Base-by-base conservation (phyloP, 2,113 vertebrate genomes). In the Pelvicachromis taeniatus region DNA sequence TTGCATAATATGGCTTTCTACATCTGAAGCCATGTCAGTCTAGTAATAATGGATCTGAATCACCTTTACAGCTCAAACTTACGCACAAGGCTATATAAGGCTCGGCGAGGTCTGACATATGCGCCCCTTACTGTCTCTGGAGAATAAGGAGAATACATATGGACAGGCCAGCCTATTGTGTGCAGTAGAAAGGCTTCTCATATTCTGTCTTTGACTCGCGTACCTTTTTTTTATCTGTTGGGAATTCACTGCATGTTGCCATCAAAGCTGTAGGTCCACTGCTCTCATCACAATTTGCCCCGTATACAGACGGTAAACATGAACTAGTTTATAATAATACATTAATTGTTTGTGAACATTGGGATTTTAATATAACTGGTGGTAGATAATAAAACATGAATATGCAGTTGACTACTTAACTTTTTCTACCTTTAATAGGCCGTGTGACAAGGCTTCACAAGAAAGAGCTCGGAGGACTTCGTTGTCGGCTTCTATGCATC, bases 41-140 rank as follows among this genome's bases (percentile, higher is more conserved):
- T 78, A 33, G 63, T 78, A 56, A 81, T 89, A 82, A 85, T 88
- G 75, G 61, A 85, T 93, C 56, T 87, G 84, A 88, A 91, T 83
- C 84, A 83, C 81, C 61, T 81, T 87, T 68, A 55, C 50, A 87
- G 81, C 82, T 80, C 80, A 77, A 77, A 53, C 78, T 88, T 92
- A 82, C 80, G 78, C 83, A 87, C 85, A 68, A 84, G 81, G 84
- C 65, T 81, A 52, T 83, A 86, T 77, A 56, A 54, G 80, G 23
- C 82, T 87, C 85, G 80, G 78, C 56, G 65, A 87, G 73, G 77
- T 63, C 45, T 61, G 70, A 70, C 88, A 86, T 86, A 89, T 88
- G 88, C 73, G 88, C 78, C 58, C 29, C 59, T 77, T 23, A 35
- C 77, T 17, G 82, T 81, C 82, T 78, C 26, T n/a, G 14, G 73